phyloP scores from a whole-genome alignment of 2,113 vertebrate genomes.

The Sus scrofa region DNA sequence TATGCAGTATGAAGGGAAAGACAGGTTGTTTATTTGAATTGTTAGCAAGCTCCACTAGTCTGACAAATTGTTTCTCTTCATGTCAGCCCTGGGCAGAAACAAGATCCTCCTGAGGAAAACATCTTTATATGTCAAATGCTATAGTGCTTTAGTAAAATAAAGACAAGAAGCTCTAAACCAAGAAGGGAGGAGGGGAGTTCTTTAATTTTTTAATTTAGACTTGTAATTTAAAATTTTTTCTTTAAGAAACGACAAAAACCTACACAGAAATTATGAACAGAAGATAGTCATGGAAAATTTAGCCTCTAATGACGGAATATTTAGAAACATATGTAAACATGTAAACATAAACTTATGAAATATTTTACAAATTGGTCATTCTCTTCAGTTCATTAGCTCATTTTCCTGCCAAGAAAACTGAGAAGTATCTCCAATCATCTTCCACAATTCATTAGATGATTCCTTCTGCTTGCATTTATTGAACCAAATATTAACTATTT shows the following conservation, averaged over 20 bases:
- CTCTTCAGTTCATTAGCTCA: conserved; percentile 30
- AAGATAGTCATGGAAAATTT: conserved; percentile 18
- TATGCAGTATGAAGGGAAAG: conserved; percentile 69
- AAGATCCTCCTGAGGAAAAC: conserved; percentile 63
- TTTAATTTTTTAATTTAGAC: conserved; percentile 37
- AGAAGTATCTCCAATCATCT: neutral
- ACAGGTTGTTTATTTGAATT: conserved; percentile 74
- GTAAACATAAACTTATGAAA: neutral
- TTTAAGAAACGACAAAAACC: conserved; percentile 23
- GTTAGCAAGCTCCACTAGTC: conserved; percentile 71
- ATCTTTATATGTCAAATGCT: conserved; percentile 62
- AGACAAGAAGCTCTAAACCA: conserved; percentile 54
- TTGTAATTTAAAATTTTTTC: conserved; percentile 48
- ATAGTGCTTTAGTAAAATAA: conserved; percentile 48
- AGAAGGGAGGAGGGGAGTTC: neutral
- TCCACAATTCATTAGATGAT: neutral
- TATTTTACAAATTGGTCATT: conserved; percentile 57
- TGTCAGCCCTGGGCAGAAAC: conserved; percentile 53
- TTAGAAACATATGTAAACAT: conserved; percentile 15
- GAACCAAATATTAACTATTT: conserved; percentile 22
- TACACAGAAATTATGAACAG: neutral
- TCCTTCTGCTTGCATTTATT: neutral
- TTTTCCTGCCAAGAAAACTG: conserved; percentile 19
- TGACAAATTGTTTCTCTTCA: conserved; percentile 69
- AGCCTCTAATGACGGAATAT: neutral